Evolutionary conservation across 2,888 invertebrate species (phyloP).

Genomic region (Corythucha ciliata): DNA sequence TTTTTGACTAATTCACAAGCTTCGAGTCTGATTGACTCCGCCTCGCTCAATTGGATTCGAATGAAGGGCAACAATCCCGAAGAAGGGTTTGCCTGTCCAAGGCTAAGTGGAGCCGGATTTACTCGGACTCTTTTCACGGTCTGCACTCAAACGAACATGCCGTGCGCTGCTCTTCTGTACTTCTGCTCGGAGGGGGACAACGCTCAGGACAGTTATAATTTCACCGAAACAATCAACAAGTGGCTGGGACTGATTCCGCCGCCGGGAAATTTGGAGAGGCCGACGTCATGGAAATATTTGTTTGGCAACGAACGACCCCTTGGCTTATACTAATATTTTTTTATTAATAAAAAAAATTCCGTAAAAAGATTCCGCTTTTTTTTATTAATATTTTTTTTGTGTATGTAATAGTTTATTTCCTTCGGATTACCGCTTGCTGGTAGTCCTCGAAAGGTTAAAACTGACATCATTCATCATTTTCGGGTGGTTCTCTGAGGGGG

Average conservation of each 20-base stretch:
- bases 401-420: too few species aligned
- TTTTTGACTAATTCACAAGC: constrained; percentile 18
- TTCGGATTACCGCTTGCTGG: too few species aligned
- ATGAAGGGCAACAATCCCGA: constrained; percentile 24
- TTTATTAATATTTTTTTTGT: too few species aligned
- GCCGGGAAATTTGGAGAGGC: constrained; percentile 19
- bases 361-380: too few species aligned
- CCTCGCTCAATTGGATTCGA: constrained; percentile 19
- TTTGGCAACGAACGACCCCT: constrained; percentile 27
- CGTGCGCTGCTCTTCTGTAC: constrained; percentile 22
- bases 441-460: too few species aligned
- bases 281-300: constrained; percentile 30
- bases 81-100: constrained; percentile 23
- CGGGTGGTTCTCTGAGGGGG: too few species aligned
- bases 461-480: too few species aligned
- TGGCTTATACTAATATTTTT: constrained; percentile 23
- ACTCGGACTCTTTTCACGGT: constrained; percentile 22
- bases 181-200: constrained; percentile 31
- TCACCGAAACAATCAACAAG: constrained; percentile 20
- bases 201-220: constrained; percentile 23
- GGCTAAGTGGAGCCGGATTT: constrained; percentile 26
- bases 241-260: constrained; percentile 21
- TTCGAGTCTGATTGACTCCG: background rate
- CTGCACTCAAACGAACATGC: constrained; percentile 18
- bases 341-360: constrained; percentile 3